phyloP scores from a whole-genome alignment of 2,888 invertebrate species.

The Deroplatys truncata region DNA sequence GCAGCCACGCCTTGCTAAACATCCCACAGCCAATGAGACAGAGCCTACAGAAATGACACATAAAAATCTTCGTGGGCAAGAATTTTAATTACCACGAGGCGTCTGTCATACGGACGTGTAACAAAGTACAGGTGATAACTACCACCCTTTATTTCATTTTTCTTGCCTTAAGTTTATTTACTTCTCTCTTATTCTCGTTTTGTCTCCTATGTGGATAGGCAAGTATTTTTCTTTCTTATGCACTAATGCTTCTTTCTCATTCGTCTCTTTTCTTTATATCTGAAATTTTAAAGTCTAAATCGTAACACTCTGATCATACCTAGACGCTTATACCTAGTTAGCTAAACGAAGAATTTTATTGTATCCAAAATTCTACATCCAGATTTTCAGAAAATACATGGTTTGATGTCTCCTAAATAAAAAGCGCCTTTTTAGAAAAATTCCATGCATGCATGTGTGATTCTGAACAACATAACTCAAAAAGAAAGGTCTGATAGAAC shows the following conservation, averaged over 20 bases:
- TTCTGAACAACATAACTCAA: too few species aligned
- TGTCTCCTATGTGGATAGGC: background rate
- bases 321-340: too few species aligned
- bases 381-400: too few species aligned
- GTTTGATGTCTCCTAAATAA: too few species aligned
- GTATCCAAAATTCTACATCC: too few species aligned
- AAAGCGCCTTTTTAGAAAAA: too few species aligned
- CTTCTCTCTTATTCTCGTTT: background rate
- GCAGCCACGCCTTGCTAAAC: constrained; percentile 24
- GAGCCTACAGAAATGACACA: background rate
- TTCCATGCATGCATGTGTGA: too few species aligned
- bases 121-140: background rate
- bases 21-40: background rate
- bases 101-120: background rate
- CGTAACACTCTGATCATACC: too few species aligned
- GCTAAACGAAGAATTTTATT: too few species aligned
- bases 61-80: background rate
- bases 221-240: background rate
- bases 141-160: background rate
- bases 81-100: background rate
- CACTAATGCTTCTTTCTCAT: background rate
- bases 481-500: too few species aligned
- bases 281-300: too few species aligned
- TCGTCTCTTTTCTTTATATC: background rate
- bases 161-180: background rate